phyloP scores from a whole-genome alignment of 2,797 vertebrate species.

The Dicrostonyx torquatus region DNA sequence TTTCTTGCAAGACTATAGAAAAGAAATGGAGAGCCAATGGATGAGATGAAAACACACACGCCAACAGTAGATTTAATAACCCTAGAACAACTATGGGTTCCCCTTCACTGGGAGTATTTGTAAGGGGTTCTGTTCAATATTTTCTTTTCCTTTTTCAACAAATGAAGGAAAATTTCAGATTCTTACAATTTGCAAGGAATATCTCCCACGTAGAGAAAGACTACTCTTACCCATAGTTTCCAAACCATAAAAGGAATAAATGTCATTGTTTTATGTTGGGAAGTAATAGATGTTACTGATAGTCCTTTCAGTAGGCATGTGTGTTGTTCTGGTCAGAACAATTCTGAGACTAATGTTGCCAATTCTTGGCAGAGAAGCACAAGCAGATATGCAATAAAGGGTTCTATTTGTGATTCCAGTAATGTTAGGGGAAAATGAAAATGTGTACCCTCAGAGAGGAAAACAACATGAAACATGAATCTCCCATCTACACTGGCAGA shows the following conservation, averaged over 20 bases:
- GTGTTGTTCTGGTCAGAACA: not conserved
- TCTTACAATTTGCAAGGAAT: not conserved
- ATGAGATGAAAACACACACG: not conserved
- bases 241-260: constrained; percentile 24
- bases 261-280: not conserved
- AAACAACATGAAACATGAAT: not conserved
- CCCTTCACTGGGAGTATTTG: not conserved
- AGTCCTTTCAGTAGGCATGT: not conserved
- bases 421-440: not conserved
- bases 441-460: not conserved
- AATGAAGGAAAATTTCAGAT: not conserved
- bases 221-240: not conserved
- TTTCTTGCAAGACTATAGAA: not conserved
- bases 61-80: not conserved
- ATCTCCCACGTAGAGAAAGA: not conserved
- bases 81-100: not conserved
- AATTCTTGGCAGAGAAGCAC: not conserved
- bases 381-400: not conserved
- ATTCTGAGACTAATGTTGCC: not conserved
- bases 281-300: not conserved
- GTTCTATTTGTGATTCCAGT: not conserved
- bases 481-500: not conserved
- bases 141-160: not conserved
- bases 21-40: not conserved
- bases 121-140: not conserved